These are phyloP conservation scores for Tetranychus urticae DNA, from an alignment of 1,140 invertebrate genomes.

Conservation along the genomic window DNA sequence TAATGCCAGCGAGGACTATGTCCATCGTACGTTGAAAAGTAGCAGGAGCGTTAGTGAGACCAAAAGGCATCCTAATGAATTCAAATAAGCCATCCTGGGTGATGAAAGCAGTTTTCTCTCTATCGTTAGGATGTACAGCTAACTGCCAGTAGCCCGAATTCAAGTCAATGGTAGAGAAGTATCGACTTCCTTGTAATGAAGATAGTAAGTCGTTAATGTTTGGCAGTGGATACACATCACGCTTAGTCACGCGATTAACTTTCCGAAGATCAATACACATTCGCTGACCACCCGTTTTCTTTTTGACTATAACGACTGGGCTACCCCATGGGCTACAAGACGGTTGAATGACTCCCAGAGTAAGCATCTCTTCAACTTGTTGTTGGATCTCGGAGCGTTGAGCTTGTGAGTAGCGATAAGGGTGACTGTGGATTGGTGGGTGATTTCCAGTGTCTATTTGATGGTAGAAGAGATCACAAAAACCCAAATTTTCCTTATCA, in stretches of 20 bases:
- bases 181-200: neutral
- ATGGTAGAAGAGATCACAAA: no score
- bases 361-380: neutral
- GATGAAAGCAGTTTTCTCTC: conserved; percentile 23
- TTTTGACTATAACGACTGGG: neutral
- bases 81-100: conserved; percentile 15
- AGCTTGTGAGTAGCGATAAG: neutral
- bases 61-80: conserved; percentile 20
- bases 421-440: neutral
- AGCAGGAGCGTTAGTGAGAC: conserved; percentile 2
- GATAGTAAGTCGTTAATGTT: neutral
- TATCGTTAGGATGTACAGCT: conserved; percentile 15
- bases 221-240: neutral
- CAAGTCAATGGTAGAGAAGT: conserved; percentile 19
- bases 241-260: neutral
- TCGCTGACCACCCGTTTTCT: neutral
- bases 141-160: conserved; percentile 25
- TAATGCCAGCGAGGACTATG: conserved; percentile 2
- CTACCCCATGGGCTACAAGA: neutral
- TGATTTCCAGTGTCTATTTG: no score
- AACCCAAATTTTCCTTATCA: no score
- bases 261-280: conserved; percentile 3
- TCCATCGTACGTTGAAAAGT: conserved; percentile 6
- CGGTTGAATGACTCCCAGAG: neutral
- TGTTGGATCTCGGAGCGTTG: neutral